A percentile compares a stretch with the other conserved stretches of the same genome.
phyloP scores from a whole-genome alignment of 1,140 invertebrate species.

The Homarus americanus region DNA sequence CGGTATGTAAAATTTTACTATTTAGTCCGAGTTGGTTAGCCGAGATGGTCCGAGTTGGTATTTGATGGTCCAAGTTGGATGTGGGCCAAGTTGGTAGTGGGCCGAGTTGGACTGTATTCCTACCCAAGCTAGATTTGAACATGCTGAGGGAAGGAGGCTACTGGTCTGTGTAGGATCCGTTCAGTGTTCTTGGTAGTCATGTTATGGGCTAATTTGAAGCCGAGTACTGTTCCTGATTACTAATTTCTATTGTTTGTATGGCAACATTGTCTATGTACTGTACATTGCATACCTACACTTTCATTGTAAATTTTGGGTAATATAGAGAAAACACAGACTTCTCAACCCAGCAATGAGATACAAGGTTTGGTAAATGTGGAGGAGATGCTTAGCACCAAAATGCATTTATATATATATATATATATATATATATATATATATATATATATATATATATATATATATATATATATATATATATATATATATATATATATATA shows the following conservation, averaged over 20 bases:
- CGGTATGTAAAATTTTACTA: too few species aligned
- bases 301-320: background rate
- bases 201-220: background rate
- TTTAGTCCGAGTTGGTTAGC: too few species aligned
- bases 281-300: background rate
- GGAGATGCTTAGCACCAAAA: too few species aligned
- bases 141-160: too few species aligned
- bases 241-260: background rate
- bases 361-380: background rate
- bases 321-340: background rate
- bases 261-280: background rate
- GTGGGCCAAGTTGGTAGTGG: too few species aligned
- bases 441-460: slow-evolving; percentile 13
- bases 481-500: background rate
- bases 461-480: slow-evolving; percentile 13
- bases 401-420: slow-evolving; percentile 7
- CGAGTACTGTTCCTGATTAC: background rate
- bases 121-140: too few species aligned
- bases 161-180: too few species aligned
- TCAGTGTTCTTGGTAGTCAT: background rate
- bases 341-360: too few species aligned
- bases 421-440: slow-evolving; percentile 13
- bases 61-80: too few species aligned
- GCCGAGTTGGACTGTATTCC: too few species aligned
- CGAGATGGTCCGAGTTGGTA: too few species aligned